Conservation (phyloP, 2,797 vertebrate genomes). For the Catostomus latipinnis region DNA sequence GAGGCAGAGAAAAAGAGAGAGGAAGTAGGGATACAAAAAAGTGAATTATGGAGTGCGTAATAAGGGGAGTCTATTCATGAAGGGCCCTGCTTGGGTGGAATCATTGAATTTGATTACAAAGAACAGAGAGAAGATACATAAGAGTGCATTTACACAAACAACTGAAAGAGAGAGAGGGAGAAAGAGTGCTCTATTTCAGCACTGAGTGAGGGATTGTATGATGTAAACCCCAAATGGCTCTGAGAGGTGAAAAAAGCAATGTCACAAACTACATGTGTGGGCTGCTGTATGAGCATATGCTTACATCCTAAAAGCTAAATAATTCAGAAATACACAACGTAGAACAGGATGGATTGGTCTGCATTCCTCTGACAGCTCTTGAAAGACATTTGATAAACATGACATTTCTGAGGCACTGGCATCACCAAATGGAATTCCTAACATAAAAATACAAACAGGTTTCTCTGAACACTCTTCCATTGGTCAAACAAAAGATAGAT, state of each 20-base stretch:
- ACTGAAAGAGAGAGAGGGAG: slow-evolving; percentile 36
- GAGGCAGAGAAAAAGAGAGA: slow-evolving; percentile 15
- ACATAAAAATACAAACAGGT: background rate
- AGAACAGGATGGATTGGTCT: background rate
- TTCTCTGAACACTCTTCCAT: background rate
- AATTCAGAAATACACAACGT: slow-evolving; percentile 21
- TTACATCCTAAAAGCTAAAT: slow-evolving; percentile 18
- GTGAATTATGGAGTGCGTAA: background rate
- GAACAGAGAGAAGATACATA: slow-evolving; percentile 45
- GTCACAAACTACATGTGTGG: background rate
- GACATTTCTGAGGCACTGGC: background rate
- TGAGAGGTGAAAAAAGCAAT: slow-evolving; percentile 20
- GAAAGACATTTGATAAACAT: background rate
- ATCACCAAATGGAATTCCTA: background rate
- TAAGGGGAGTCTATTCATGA: slow-evolving; percentile 26
- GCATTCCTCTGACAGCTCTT: background rate
- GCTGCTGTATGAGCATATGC: background rate
- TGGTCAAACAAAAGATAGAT: background rate
- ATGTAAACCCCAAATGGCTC: slow-evolving; percentile 34
- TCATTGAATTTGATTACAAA: slow-evolving; percentile 50
- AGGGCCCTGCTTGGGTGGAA: slow-evolving; percentile 26
- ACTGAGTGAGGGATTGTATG: slow-evolving; percentile 49
- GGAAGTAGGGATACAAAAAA: slow-evolving; percentile 5
- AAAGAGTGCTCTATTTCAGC: slow-evolving; percentile 42
- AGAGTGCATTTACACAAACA: slow-evolving; percentile 42